Base-by-base conservation (phyloP, 2,113 vertebrate species). In the Dicentrarchus labrax region DNA sequence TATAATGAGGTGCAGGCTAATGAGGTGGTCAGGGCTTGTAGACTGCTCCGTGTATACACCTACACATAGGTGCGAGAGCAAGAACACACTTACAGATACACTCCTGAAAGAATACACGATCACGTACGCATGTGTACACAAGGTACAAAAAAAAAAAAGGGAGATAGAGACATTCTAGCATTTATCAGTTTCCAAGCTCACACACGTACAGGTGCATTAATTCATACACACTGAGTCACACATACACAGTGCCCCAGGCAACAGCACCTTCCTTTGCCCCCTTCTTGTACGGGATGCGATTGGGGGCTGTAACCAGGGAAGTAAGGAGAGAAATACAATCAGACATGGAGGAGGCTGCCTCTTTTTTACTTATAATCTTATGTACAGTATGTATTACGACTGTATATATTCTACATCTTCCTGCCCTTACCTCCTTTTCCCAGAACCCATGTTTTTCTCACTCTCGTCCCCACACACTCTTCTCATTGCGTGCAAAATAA, bases 1-100 rank as follows among this genome's bases (percentile, higher is more conserved):
- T 30, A 72, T 83, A 85, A 89, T 89, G 88, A 90, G 86, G 84
- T 67, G 80, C 57, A 77, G 6, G 80, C 82, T 89, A 88, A 89
- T 76, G 80, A 92, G 62, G 24, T 53, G 65, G 64, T 71, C 62
- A 10, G 4, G 39, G 67, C 78, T 85, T 39, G 12, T 39, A 59
- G 22, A 45, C 50, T 57, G 43, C 76, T 79, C 38, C 43, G 69
- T 45, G 15, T 51, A 21, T 41, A 59, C 64, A 87, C 61, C 76
- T 80, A 65, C 73, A 47, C 76, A 9, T 3, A 60, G 53, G 61
- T 85, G 71, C 36, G 30, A 30, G 36, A 68, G 50, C 38, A 24
- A 17, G 6, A 66, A 38, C 64, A 75, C 73, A 65, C 65, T 4
- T 13, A 47, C 45, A 47, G 45, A 30, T 10, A 21, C 19, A 1